Conservation (phyloP, 2,888 invertebrate species). For the Clitarchus hookeri region DNA sequence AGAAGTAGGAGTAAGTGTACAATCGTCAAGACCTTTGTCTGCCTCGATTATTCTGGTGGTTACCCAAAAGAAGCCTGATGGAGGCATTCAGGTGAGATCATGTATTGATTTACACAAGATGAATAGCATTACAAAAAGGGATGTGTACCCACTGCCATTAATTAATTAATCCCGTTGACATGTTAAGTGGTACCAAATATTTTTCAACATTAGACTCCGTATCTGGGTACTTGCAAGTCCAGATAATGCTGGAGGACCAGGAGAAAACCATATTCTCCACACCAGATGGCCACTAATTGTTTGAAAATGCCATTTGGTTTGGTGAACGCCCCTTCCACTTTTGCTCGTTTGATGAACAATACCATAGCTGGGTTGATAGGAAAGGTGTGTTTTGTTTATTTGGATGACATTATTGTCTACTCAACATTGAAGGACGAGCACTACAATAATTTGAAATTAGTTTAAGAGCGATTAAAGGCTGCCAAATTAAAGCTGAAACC, state of each 20-base stretch:
- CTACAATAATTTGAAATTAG: slow-evolving; percentile 36
- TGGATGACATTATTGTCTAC: background rate
- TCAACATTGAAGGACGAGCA: slow-evolving; percentile 36
- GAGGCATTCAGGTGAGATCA: no score
- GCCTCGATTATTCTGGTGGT: slow-evolving; percentile 31
- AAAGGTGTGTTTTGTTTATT: background rate
- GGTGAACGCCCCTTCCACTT: background rate
- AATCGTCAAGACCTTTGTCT: slow-evolving; percentile 39
- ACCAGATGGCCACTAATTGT: no score
- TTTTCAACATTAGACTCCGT: no score
- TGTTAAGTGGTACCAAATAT: no score
- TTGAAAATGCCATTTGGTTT: slow-evolving; percentile 30
- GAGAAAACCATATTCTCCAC: slow-evolving; percentile 39
- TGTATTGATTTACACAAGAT: slow-evolving; percentile 40
- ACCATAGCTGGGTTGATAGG: background rate
- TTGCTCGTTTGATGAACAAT: background rate
- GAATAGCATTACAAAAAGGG: slow-evolving; percentile 41
- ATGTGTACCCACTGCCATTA: slow-evolving; percentile 41
- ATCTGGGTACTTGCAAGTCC: slow-evolving; percentile 42
- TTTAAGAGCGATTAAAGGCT: slow-evolving; percentile 39
- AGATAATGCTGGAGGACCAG: slow-evolving; percentile 38
- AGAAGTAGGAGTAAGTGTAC: background rate
- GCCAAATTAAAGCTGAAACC: slow-evolving; percentile 42
- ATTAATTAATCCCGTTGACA: background rate
- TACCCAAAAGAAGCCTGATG: slow-evolving; percentile 35